Evolutionary conservation across 2,113 vertebrate species (phyloP), one percentile per base, ranked within the genome.

Genomic region (Gopherus evgoodei): DNA sequence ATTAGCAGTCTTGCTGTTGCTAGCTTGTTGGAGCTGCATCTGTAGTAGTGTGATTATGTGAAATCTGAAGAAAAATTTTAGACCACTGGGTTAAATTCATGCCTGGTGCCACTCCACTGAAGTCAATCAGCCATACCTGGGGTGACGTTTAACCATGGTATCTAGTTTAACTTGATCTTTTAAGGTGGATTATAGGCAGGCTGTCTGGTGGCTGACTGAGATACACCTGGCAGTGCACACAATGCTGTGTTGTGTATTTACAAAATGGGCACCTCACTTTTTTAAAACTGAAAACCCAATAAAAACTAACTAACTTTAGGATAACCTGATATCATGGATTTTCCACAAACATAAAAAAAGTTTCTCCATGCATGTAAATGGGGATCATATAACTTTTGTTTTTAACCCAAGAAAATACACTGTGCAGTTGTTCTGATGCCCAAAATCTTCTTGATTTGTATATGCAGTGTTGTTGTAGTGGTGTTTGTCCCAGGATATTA

Each of bases 31-130:
- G 3, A 29, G 72, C 1, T 50, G 78, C 31, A 57, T 50, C 84
- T 21, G 42, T 11, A 27, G 2, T 42, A 19, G 8, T 3, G 31
- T 53, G 24, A 17, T 35, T 50, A 42, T 35, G 56, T 16, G 50
- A 72, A 75, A 50, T 38, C 72, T 27, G 12, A 44, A 76, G 24
- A 42, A 52, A 42, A 57, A 35, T 19, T 42, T 54, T 50, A 86
- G 9, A 17, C n/a, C 29, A 19, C 31, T 31, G 62, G 84, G 17
- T 75, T 19, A 57, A 1, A 0, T 44, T 29, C 3, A 3, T 0
- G 1, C 27, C 27, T 54, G 56, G 47, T 83, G 44, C 44, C 1
- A 2, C 75, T 69, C 38, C 57, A 47, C 42, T 29, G 38, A 49
- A 17, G 2, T 81, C 29, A 38, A 50, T 50, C 38, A 52, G 31